phyloP scores from a whole-genome alignment of 2,113 vertebrate genomes.

The Spizaetus ornatus region DNA sequence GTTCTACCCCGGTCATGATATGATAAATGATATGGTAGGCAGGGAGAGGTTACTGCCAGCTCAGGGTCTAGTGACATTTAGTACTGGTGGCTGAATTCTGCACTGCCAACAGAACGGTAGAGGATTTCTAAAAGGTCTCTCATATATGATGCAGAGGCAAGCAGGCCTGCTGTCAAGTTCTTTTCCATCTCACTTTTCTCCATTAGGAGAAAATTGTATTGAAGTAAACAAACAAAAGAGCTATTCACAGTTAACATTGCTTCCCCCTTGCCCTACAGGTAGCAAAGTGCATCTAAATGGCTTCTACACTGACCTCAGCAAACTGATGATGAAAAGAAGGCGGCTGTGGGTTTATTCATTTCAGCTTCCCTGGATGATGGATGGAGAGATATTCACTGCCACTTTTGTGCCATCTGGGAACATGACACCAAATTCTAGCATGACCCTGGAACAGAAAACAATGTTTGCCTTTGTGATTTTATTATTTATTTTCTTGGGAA shows the following conservation, averaged over 20 bases:
- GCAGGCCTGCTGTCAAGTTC: not conserved
- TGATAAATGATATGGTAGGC: not conserved
- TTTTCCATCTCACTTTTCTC: not conserved
- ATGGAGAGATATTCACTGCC: constrained; percentile 74
- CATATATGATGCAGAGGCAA: not conserved
- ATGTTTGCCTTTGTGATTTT: constrained; percentile 82
- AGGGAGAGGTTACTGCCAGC: not conserved
- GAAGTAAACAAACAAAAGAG: not conserved
- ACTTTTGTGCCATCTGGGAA: constrained; percentile 66
- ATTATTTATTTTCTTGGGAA: constrained; percentile 82
- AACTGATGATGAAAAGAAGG: constrained; percentile 67
- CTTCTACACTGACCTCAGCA: not conserved
- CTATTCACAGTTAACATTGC: not conserved
- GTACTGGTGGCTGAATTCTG: not conserved
- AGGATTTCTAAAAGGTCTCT: not conserved
- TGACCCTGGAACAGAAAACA: constrained; percentile 86
- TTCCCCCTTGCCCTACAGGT: not conserved
- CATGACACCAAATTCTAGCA: constrained; percentile 55
- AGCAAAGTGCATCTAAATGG: constrained; percentile 31
- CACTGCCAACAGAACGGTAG: not conserved
- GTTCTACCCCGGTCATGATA: not conserved
- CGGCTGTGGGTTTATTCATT: constrained; percentile 50
- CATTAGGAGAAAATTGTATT: not conserved
- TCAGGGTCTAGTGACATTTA: not conserved
- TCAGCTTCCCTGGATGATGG: constrained; percentile 72